Base-by-base conservation (phyloP, 2,888 invertebrate species). In the Drosophila siamana region DNA sequence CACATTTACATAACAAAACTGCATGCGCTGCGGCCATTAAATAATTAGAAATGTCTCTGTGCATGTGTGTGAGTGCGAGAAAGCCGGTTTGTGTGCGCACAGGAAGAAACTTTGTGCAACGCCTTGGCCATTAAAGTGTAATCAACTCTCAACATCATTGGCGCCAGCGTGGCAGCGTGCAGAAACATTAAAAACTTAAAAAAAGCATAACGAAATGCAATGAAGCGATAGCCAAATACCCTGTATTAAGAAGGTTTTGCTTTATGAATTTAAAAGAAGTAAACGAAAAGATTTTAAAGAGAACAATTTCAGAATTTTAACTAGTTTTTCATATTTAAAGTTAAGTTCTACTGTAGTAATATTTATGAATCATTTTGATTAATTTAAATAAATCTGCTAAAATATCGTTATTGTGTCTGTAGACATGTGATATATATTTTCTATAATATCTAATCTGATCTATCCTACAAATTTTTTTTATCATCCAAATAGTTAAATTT, bases 1-100 rank as follows among this genome's bases (percentile, higher is more conserved):
- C 80, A 41, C 78, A 83, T 88, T 89, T 86, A 79, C 83, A 89
- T 90, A 88, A 78, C 85, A 86, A 86, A 88, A 85, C 76, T 81
- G 80, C 88, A 89, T 88, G 89, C 74, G 66, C 66, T 62, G 69
- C 56, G 56, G 87, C 82, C 88, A 87, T 86, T 89, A 86, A 85
- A 89, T 85, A 89, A 89, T 86, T 87, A 89, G 80, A 87, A 86
- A 85, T 70, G 75, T 80, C 59, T 66, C 55, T 76, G 40, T 69
- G 40, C 62, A 15, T 56, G 44, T 50, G 28, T 44, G 44, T 40
- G 41, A 50, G 46, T 47, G 44, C 24, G 36, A 30, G 22, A 15
- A n/a, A 33, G 33, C 5, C 7, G 13, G 26, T 44, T 33, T 8
- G 28, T 41, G 33, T 52, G 50, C 16, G 43, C 28, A 16, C 50